phyloP scores from a whole-genome alignment of 2,113 vertebrate genomes.

The Colius striatus region DNA sequence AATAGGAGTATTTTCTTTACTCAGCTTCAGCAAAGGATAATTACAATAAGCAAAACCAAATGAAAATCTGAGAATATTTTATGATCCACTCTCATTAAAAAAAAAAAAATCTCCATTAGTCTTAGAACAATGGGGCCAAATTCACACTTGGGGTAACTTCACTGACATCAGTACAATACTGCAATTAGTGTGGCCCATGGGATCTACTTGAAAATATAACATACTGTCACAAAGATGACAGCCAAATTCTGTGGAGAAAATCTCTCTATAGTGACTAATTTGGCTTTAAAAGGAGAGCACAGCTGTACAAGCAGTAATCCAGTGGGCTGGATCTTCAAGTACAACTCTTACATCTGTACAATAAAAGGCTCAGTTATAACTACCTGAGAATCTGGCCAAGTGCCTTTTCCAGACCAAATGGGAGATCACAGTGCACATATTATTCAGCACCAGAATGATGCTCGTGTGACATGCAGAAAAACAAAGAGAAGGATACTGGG shows the following conservation, averaged over 20 bases:
- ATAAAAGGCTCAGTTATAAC: not conserved
- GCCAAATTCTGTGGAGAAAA: conserved; percentile 48
- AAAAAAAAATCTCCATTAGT: conserved; percentile 32
- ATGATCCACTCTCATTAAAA: conserved; percentile 60
- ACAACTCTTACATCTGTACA: not conserved
- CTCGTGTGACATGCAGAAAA: not conserved
- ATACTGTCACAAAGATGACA: conserved; percentile 22
- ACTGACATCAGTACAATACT: conserved; percentile 38
- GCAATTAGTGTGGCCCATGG: conserved; percentile 51
- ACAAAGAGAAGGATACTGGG: not conserved
- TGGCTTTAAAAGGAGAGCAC: conserved; percentile 22
- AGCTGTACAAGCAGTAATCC: conserved; percentile 24
- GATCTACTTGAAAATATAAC: conserved; percentile 60
- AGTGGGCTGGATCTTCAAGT: not conserved
- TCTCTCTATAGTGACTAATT: not conserved
- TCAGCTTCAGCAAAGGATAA: conserved; percentile 59
- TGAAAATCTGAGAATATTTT: conserved; percentile 67
- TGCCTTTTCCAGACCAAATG: not conserved
- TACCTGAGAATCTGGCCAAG: not conserved
- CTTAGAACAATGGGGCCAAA: conserved; percentile 59
- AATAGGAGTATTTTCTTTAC: conserved; percentile 62
- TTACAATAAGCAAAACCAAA: conserved; percentile 64
- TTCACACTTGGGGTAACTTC: conserved; percentile 58
- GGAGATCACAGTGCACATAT: not conserved
- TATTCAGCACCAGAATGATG: not conserved